phyloP scores from a whole-genome alignment of 2,113 vertebrate genomes.

The Pycnonotus jocosus region DNA sequence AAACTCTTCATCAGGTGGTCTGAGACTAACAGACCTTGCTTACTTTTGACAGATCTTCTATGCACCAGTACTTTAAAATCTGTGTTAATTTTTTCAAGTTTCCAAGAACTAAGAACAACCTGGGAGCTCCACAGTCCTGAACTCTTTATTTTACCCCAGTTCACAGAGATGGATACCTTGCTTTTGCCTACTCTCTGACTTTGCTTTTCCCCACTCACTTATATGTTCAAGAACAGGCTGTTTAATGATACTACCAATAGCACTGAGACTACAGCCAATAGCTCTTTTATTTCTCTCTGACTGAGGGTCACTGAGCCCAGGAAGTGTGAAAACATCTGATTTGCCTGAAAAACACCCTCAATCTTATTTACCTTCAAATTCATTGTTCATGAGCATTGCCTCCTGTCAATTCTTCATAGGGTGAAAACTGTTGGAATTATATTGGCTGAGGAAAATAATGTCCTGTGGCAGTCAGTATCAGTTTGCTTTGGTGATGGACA shows the following conservation, averaged over 20 bases:
- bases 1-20: background rate
- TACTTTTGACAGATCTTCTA: background rate
- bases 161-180: background rate
- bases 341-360: background rate
- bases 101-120: background rate
- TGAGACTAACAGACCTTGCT: background rate
- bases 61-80: background rate
- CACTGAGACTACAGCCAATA: background rate
- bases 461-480: background rate
- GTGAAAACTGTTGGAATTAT: conserved; percentile 17
- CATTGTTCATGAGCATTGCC: background rate
- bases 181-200: background rate
- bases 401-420: background rate
- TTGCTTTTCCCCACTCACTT: background rate
- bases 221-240: background rate
- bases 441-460: conserved; percentile 11
- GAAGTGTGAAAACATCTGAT: background rate
- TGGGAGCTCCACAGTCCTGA: background rate
- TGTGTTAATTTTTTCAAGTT: background rate
- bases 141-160: background rate
- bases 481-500: conserved; percentile 50
- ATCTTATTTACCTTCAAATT: background rate
- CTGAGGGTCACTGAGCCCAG: background rate
- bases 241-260: background rate
- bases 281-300: background rate